Evolutionary conservation across 1,140 invertebrate genomes (phyloP).

Genomic region (Heterodera schachtii): DNA sequence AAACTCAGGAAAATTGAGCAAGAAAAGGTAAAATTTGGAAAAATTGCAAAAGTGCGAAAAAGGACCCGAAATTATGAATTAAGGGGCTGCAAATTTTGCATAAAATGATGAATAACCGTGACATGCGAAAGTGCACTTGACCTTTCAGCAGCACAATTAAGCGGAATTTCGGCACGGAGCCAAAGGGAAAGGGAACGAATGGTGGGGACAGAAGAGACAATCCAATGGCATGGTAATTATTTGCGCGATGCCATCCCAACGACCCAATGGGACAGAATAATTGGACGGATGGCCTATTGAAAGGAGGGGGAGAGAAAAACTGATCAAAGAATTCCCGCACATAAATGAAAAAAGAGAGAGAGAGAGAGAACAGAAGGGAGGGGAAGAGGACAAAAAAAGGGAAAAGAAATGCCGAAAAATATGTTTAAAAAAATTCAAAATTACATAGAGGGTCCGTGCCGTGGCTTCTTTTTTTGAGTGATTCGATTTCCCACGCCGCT

Average conservation of each 20-base stretch:
- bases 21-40: not conserved
- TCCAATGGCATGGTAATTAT: not conserved
- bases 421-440: too few relatives aligned
- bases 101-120: not conserved
- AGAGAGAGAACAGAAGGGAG: too few relatives aligned
- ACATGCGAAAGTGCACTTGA: not conserved
- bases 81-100: not conserved
- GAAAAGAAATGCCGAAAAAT: not conserved
- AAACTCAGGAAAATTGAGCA: not conserved
- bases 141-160: not conserved
- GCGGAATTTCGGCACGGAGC: not conserved
- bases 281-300: not conserved
- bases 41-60: not conserved
- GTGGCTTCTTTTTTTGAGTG: not conserved
- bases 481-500: not conserved
- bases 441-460: too few relatives aligned
- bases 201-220: not conserved
- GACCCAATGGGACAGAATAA: constrained; percentile 2
- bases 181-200: not conserved
- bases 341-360: not conserved
- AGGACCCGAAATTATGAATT: not conserved
- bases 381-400: not conserved
- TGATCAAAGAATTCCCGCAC: not conserved
- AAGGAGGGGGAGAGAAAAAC: not conserved
- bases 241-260: not conserved